Conservation (phyloP, 2,888 invertebrate genomes). For the Drosophila cognata region DNA sequence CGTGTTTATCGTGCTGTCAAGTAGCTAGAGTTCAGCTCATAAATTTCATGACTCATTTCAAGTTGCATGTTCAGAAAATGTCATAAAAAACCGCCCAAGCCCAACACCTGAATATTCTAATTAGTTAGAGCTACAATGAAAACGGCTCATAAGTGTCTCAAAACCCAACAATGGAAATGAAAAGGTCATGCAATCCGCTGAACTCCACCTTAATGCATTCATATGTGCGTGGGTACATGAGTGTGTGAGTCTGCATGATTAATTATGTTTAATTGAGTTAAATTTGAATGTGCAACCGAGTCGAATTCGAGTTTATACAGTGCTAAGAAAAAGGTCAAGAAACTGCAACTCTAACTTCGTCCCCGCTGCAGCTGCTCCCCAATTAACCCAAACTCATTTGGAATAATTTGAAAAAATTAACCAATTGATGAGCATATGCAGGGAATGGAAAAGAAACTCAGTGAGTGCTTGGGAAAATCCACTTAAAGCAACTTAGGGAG, state of each 20-base stretch:
- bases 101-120: conserved; percentile 46
- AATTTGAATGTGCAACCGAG: conserved; percentile 52
- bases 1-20: conserved; percentile 2
- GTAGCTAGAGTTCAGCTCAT: conserved; percentile 5
- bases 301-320: conserved; percentile 55
- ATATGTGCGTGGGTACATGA: conserved; percentile 15
- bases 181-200: conserved; percentile 43
- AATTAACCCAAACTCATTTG: conserved; percentile 76
- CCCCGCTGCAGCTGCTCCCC: conserved; percentile 19
- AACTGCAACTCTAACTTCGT: conserved; percentile 51
- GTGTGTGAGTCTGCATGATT: conserved; percentile 52
- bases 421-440: conserved; percentile 63
- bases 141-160: conserved; percentile 11
- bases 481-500: conserved; percentile 29
- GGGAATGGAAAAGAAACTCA: conserved; percentile 21
- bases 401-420: conserved; percentile 73
- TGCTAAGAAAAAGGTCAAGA: conserved; percentile 71
- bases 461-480: conserved; percentile 47
- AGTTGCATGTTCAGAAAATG: conserved; percentile 19
- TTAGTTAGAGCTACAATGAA: conserved; percentile 44
- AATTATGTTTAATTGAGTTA: conserved; percentile 70
- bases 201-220: conserved; percentile 3
- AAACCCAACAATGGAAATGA: conserved; percentile 21
- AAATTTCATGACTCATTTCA: conserved; percentile 32
- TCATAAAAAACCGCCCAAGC: not conserved